Evolutionary conservation across 1,140 invertebrate species (phyloP).

Genomic region (Drosophila ercepeae): DNA sequence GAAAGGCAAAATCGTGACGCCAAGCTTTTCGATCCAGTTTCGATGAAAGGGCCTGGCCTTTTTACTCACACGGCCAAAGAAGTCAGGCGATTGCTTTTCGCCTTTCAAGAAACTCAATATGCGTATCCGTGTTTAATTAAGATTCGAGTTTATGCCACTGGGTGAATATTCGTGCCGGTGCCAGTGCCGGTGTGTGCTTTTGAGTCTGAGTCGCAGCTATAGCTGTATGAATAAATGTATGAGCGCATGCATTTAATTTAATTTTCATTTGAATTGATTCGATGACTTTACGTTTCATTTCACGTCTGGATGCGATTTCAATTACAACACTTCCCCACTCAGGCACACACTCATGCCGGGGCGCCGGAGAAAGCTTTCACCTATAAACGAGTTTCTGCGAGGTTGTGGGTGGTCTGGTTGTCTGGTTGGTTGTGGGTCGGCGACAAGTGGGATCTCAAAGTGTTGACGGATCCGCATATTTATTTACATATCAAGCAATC

Average conservation of each 20-base stretch:
- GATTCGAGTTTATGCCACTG: slow-evolving; percentile 58
- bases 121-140: slow-evolving; percentile 78
- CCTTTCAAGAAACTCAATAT: slow-evolving; percentile 76
- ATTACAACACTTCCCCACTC: slow-evolving; percentile 57
- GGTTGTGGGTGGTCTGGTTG: too few relatives aligned
- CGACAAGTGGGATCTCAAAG: slow-evolving; percentile 27
- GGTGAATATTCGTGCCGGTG: slow-evolving; percentile 19
- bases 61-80: slow-evolving; percentile 23
- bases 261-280: slow-evolving; percentile 83
- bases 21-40: not conserved
- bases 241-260: slow-evolving; percentile 79
- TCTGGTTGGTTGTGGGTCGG: slow-evolving; percentile 30
- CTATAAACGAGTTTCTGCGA: slow-evolving; percentile 5
- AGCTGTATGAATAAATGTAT: slow-evolving; percentile 76
- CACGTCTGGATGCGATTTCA: slow-evolving; percentile 80
- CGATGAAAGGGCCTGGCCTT: not conserved
- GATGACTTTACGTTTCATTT: slow-evolving; percentile 82
- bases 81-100: slow-evolving; percentile 65
- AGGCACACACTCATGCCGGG: slow-evolving; percentile 2
- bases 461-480: slow-evolving; percentile 54
- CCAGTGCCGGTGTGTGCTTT: slow-evolving; percentile 13
- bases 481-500: slow-evolving; percentile 36
- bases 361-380: slow-evolving; percentile 34
- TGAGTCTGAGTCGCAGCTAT: slow-evolving; percentile 34
- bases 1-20: slow-evolving; percentile 47